phyloP scores from a whole-genome alignment of 2,888 invertebrate species.

The Eupithecia centaureata region DNA sequence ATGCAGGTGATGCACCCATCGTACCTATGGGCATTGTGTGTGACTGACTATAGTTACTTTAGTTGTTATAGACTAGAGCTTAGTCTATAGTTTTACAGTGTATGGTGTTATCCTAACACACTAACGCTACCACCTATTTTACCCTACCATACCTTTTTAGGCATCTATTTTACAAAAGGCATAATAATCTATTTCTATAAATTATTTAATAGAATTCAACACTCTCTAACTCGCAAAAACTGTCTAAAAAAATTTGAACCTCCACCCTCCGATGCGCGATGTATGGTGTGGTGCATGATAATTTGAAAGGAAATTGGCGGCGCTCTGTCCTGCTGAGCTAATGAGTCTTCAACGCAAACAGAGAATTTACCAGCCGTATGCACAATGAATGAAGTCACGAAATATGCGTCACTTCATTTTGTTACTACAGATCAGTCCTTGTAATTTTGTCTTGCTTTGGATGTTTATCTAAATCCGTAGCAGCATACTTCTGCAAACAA shows the following conservation, averaged over 20 bases:
- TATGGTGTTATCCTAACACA: too few species aligned
- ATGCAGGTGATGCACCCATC: conserved; percentile 10
- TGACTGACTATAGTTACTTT: conserved; percentile 17
- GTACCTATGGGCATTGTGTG: conserved; percentile 12
- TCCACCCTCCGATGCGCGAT: conserved; percentile 43
- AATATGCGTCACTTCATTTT: neutral
- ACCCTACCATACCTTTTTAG: too few species aligned
- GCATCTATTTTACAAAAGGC: too few species aligned
- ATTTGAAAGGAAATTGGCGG: neutral
- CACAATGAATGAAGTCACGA: neutral
- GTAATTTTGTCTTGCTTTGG: neutral
- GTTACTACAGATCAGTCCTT: neutral
- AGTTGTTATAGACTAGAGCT: neutral
- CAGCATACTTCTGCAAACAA: too few species aligned
- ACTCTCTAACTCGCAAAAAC: conserved; percentile 12
- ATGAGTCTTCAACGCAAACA: neutral
- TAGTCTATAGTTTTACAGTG: too few species aligned
- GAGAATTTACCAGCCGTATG: neutral
- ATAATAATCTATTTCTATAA: too few species aligned
- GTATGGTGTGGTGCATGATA: too few species aligned
- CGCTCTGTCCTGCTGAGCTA: conserved; percentile 2
- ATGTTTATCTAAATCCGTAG: neutral
- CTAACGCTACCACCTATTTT: too few species aligned
- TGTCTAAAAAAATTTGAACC: conserved; percentile 55
- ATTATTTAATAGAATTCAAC: too few species aligned